Percentiles rank a stretch among this genome's conserved stretches.
phyloP scores from a whole-genome alignment of 2,888 invertebrate genomes.

The Sesamia inferens region DNA sequence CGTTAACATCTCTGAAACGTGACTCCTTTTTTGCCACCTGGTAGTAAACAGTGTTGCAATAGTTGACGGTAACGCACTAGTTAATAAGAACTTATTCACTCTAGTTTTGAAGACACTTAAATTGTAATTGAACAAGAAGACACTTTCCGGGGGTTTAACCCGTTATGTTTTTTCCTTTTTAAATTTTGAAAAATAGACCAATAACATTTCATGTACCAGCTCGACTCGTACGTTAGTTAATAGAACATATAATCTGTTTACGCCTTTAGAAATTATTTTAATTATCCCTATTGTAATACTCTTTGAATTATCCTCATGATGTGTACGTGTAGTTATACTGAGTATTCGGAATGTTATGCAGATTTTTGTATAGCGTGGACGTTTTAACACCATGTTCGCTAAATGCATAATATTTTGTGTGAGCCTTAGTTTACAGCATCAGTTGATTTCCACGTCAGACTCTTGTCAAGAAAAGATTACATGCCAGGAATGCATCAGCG shows the following conservation, averaged over 20 bases:
- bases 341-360: constrained; percentile 10
- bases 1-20: too few species aligned
- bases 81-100: too few species aligned
- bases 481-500: constrained; percentile 78
- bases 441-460: constrained; percentile 28
- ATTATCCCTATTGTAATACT: constrained; percentile 29
- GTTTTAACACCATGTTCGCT: constrained; percentile 39
- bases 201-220: too few species aligned
- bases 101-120: too few species aligned
- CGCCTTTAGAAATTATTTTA: constrained; percentile 11
- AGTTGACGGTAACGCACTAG: too few species aligned
- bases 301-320: constrained; percentile 33
- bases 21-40: too few species aligned
- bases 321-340: neutral
- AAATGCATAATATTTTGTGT: constrained; percentile 39
- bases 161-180: too few species aligned
- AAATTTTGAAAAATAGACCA: too few species aligned
- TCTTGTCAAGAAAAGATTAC: constrained; percentile 69
- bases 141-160: too few species aligned
- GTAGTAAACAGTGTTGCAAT: too few species aligned
- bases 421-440: constrained; percentile 28
- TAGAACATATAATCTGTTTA: constrained; percentile 7
- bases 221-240: too few species aligned
- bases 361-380: constrained; percentile 20
- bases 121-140: too few species aligned